Base-by-base conservation (phyloP, 2,888 invertebrate species). In the Petrophora chlorosata region DNA sequence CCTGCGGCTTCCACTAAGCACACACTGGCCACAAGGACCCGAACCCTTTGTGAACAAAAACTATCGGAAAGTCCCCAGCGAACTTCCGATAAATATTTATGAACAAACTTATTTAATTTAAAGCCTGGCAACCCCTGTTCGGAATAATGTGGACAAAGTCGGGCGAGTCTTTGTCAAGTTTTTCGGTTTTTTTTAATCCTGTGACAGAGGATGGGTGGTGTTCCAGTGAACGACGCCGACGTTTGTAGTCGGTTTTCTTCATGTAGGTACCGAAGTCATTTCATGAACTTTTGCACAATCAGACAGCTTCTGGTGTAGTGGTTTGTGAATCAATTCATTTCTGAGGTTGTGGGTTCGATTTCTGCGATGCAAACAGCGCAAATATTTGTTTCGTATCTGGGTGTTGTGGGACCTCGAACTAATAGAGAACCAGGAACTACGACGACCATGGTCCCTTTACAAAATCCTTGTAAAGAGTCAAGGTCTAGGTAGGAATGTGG, bases 91-190 rank as follows among this genome's bases (percentile, higher is more conserved):
- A 42, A 48, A 48, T 48, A 48, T 48, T 48, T 48, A 48, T 48
- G 42, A 48, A 41, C 19, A 42, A 48, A 48, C 32, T 48, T 48
- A 48, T 48, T 48, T 42, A 48, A 48, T 48, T 48, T 48, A 38
- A 38, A 42, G 33, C 44, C 16, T 25, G 32, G 25, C 25, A 19
- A 7, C 12, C 36, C 36, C 30, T 34, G 42, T 17, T 45, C 45
- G 38, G 38, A 32, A 45, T 38, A 38, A 45, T 45, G 38, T 45
- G 26, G 26, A 45, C 38, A 38, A 38, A 45, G 36, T 45, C 45
- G 26, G 32, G 15, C 14, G 36, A 39, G 28, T 26, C 26, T 38
- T 36, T 33, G 25, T 25, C 44, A 32, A 44, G 23, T 30, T 32
- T 35, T 38, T 35, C 10, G 29, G 17, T 22, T 15, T 29, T 5